A percentile compares a stretch with the other conserved stretches of the same genome.
Conservation (phyloP, 2,113 vertebrate species). For the Atlantisia rogersi region DNA sequence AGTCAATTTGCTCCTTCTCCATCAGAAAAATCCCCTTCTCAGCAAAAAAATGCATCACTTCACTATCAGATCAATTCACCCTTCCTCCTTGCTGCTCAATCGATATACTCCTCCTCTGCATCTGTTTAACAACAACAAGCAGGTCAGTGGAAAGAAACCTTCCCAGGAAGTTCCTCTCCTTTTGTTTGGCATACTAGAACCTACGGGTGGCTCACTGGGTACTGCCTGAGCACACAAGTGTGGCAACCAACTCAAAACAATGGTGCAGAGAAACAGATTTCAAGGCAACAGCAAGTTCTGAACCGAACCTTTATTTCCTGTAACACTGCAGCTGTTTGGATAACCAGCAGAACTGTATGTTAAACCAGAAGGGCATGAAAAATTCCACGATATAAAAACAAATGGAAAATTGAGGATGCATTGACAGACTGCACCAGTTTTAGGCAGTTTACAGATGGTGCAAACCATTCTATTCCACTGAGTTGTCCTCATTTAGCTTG, state of each 20-base stretch:
- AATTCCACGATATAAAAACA: background rate
- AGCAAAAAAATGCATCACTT: constrained; percentile 32
- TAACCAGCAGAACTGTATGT: background rate
- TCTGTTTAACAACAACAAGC: background rate
- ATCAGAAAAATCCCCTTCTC: constrained; percentile 15
- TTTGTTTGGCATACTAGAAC: background rate
- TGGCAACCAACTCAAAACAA: rapidly evolving
- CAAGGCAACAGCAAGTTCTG: background rate
- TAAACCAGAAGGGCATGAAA: background rate
- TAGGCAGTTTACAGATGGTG: background rate
- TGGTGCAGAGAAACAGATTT: background rate
- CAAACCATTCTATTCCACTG: background rate
- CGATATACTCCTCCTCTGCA: background rate
- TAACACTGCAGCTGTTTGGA: background rate
- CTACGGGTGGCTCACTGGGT: rapidly evolving
- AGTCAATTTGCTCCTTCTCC: constrained; percentile 23
- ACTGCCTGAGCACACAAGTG: background rate
- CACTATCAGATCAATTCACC: constrained; percentile 40
- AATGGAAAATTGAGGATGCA: background rate
- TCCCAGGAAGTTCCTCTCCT: background rate
- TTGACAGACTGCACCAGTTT: background rate
- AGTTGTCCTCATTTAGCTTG: background rate
- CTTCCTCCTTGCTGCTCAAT: background rate
- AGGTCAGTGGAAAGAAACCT: background rate
- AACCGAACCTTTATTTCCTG: background rate